Evolutionary conservation across 2,888 invertebrate genomes (phyloP).

Genomic region (Lasius fuliginosus): DNA sequence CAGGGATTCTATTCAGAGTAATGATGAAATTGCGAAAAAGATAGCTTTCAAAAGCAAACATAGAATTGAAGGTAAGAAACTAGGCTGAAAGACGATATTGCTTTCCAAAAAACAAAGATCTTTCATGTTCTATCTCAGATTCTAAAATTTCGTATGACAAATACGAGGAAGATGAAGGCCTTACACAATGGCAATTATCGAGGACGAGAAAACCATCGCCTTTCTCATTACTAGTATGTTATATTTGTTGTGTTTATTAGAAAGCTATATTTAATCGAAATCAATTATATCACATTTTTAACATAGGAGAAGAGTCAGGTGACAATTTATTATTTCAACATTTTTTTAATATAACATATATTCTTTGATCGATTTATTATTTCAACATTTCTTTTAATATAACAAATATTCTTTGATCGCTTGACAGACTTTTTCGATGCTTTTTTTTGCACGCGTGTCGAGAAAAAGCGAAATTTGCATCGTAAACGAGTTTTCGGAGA

Average conservation of each 20-base stretch:
- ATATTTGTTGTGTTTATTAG: not conserved
- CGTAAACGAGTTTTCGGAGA: not conserved
- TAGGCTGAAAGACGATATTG: not conserved
- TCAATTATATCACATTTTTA: not conserved
- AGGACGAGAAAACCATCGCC: not conserved
- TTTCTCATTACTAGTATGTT: slow-evolving; percentile 17
- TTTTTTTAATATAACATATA: not conserved
- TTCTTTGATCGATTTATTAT: not conserved
- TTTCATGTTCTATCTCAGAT: not conserved
- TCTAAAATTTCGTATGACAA: slow-evolving; percentile 46
- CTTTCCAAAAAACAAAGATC: not conserved
- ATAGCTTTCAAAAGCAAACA: not conserved
- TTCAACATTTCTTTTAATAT: not conserved
- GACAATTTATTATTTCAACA: not conserved
- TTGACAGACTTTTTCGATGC: not conserved
- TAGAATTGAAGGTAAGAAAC: not conserved
- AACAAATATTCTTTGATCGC: not conserved
- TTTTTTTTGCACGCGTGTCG: not conserved
- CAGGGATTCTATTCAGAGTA: not conserved
- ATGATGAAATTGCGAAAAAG: not conserved
- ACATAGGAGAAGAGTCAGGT: not conserved
- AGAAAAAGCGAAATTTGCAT: not conserved
- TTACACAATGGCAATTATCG: not conserved
- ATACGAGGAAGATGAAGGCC: slow-evolving; percentile 57
- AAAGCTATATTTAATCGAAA: not conserved